Base-by-base conservation (phyloP, 1,140 invertebrate species). In the Manduca sexta region DNA sequence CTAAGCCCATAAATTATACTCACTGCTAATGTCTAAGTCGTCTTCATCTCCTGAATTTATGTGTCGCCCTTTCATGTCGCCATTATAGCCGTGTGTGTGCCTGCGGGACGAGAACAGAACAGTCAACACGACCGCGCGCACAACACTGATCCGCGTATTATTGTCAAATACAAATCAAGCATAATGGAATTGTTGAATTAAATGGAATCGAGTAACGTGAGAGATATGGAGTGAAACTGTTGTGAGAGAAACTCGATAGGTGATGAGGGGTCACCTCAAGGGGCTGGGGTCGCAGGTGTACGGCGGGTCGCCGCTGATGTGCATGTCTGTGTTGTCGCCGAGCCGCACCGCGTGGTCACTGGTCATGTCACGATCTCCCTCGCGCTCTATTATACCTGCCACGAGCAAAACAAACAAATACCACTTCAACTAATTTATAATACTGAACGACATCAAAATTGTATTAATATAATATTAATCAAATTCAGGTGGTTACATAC, bases 11-110 rank as follows among this genome's bases (percentile, higher is more conserved):
- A 41, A 49, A 48, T 8, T 31, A 51, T 47, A 84, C 83, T 80
- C 43, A 87, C 83, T 79, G 49, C 79, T 85, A 73, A 86, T 74
- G 46, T 87, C 83, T 63, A 84, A 51, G 44, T 85, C 85, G 40
- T 87, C 85, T 50, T 86, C 82, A 39, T 87, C 83, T 1, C 76
- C 81, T 4, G 83, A 85, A 52, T 83, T 79, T 49, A 80, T 71
- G 45, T 77, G 79, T 45, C 63, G 74, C 52, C 70, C 61, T 51
- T 82, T 84, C 64, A 72, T 69, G 46, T 82, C 81, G 35, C 76
- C 81, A 72, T 84, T 84, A 60, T 75, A 84, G 5, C 69, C 74
- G 44, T 78, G 78, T 29, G 73, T 70, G 45, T 82, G 62, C 64
- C 81, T 84, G 72, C 21, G 75, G 75, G 8, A 26, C 4, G 21